Base-by-base conservation (phyloP, 1,140 invertebrate species). In the Drosophila trapezifrons region DNA sequence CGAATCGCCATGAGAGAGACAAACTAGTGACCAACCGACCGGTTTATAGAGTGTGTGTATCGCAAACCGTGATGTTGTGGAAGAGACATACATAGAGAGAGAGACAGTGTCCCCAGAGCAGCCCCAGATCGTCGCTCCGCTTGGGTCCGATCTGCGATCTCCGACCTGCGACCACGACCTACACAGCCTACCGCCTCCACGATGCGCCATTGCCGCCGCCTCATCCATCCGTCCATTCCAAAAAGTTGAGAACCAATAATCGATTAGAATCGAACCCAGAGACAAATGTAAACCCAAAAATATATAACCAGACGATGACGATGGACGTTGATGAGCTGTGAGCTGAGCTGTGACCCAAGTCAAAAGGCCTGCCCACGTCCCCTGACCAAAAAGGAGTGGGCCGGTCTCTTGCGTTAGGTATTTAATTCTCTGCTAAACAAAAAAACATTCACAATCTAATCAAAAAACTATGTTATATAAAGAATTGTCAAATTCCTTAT, bases 401-500 rank as follows among this genome's bases (percentile, higher is more conserved):
- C 59, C 72, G 54, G 75, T 59, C 76, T 78, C 57, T 79, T 78
- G 74, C 54, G 64, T 87, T 89, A 89, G 84, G 84, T 89, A 89
- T 89, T 84, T 90, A 89, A 89, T 67, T 80, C 77, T 67, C 76
- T 80, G 38, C 67, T 72, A 73, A 71, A 86, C 76, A 86, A 76
- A 71, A 79, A 15, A 54, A 65, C 18, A 78, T 80, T 80, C 65
- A 78, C 73, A 80, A 75, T 40, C 74, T 84, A 78, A 89, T 74
- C 73, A 77, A 75, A 43, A 66, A 80, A 79, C 57, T 78, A 76
- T 78, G 71, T 76, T 80, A 89, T 84, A 89, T 87, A 89, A 89
- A 89, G 84, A 89, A 89, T 89, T 89, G 84, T 89, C 54, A 80
- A 89, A 89, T 89, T 89, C 84, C 84, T 89, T 89, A 89, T 89